Conservation (phyloP, 2,113 vertebrate species). For the Lasiurus cinereus region DNA sequence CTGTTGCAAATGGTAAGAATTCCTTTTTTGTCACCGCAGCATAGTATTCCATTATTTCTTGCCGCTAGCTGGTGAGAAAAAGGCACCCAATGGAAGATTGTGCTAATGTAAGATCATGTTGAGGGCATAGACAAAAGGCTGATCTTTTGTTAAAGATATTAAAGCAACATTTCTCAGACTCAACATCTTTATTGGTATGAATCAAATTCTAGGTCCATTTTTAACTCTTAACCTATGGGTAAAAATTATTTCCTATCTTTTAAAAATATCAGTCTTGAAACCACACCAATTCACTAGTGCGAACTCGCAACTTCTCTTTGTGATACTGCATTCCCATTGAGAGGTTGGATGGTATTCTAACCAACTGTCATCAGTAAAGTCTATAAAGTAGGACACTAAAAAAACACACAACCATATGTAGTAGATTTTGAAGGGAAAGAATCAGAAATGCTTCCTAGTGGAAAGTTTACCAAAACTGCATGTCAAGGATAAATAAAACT, state of each 20-base stretch:
- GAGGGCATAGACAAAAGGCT: not conserved
- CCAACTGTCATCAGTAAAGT: slow-evolving; percentile 30
- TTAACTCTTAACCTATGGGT: slow-evolving; percentile 15
- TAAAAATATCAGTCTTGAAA: slow-evolving; percentile 40
- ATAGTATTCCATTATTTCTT: slow-evolving; percentile 11
- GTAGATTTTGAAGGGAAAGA: not conserved
- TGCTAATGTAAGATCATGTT: slow-evolving; percentile 17
- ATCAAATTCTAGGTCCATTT: slow-evolving; percentile 50
- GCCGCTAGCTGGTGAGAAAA: not conserved
- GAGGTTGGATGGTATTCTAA: not conserved
- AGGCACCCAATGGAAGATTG: not conserved
- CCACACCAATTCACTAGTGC: not conserved
- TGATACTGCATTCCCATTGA: not conserved
- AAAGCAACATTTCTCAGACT: not conserved
- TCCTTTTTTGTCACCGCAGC: too few species aligned
- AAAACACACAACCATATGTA: not conserved
- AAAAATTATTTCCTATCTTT: slow-evolving; percentile 39
- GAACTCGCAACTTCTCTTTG: slow-evolving; percentile 9
- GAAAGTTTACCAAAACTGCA: not conserved
- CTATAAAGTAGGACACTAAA: not conserved
- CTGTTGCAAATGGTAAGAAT: too few species aligned
- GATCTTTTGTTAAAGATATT: not conserved
- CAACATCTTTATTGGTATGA: not conserved
- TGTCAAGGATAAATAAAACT: not conserved
- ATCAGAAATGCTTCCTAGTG: not conserved